Evolutionary conservation across 2,888 invertebrate species (phyloP), one percentile per base, ranked within the genome.

Genomic region (Stenichneumon culpator): DNA sequence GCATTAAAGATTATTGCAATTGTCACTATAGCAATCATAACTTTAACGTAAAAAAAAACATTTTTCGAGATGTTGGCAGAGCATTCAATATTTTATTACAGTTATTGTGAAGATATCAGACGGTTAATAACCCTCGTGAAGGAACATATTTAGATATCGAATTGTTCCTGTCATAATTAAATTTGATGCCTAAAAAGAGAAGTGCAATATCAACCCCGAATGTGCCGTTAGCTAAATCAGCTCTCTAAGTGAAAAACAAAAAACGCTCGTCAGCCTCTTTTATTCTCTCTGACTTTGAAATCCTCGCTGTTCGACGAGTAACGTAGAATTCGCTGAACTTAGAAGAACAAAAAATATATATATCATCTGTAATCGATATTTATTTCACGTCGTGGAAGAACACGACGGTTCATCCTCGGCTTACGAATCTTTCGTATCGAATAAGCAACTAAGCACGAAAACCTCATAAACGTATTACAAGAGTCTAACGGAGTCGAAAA

Each of bases 31-130:
- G 11, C 70, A 54, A 28, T 60, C 57, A 69, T 63, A 75, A 16
- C n/a, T 65, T 11, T 57, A 25, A 57, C 11, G 25, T 57, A 22
- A 72, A 19, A 50, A 50, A 57, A 25, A 44, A 54, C 54, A 63
- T 77, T 60, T 52, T 57, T 72, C 72, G 39, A 84, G 47, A 65
- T 32, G 73, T 82, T 77, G 54, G 78, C 85, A 82, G 75, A 70
- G 79, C 77, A 77, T 83, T 77, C 77, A 83, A 79, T 84, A 85
- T 86, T 87, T 86, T 87, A 86, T 82, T 85, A 87, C 86, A 80
- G 67, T 73, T 81, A 81, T 77, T 72, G 63, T 54, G 44, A 32
- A 25, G 22, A 44, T 47, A 47, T 67, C 19, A 9, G 19, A 44
- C 68, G 67, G 11, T 65, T 36, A 36, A 36, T 36, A 36, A 36